Base-by-base conservation (phyloP, 2,888 invertebrate genomes). In the Meliscaeva auricollis region DNA sequence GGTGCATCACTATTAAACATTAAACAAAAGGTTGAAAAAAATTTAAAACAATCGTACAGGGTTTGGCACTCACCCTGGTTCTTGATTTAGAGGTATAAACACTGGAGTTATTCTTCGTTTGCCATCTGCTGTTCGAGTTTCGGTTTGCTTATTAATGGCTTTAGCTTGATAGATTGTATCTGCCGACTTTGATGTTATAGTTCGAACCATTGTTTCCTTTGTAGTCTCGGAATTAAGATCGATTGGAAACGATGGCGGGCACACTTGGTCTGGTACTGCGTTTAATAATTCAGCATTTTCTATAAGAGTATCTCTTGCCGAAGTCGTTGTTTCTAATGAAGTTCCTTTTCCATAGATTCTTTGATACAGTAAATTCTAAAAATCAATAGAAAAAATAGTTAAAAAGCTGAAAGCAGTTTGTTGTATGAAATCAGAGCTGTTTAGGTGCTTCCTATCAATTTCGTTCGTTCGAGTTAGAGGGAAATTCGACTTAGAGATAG, bases 91-190 rank as follows among this genome's bases (percentile, higher is more conserved):
- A 20, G 98, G 97, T 89, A 99, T 96, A 91, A 98, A 98, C 93
- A 99, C 97, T 0, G 99, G 99, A 7, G 98, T 99, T 88, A 99
- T 99, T 85, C 99, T 94, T 50, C 99, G 93, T 92, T 97, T 96
- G 38, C 99, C 99, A 92, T 99, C 98, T 1, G 98, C 96, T 3
- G 98, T 97, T 87, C 97, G 94, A 0, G 97, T 98, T 93, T 99
- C 98, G 22, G 98, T 97, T 94, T 99, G 98, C 88, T 98, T 96
- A 93, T 96, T 96, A 87, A 95, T 95, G 0, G 97, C 96, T 30
- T 81, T 85, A 9, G 56, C 81, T 58, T 76, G 85, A 20, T 54
- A 46, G 5, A 58, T 17, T 11, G 32, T 41, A 11, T 50, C 56
- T 3, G 48, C 17, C 1, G 79, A 58, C 62, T 77, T 76, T 44